Base-by-base conservation (phyloP, 2,888 invertebrate species). In the Nezara viridula region DNA sequence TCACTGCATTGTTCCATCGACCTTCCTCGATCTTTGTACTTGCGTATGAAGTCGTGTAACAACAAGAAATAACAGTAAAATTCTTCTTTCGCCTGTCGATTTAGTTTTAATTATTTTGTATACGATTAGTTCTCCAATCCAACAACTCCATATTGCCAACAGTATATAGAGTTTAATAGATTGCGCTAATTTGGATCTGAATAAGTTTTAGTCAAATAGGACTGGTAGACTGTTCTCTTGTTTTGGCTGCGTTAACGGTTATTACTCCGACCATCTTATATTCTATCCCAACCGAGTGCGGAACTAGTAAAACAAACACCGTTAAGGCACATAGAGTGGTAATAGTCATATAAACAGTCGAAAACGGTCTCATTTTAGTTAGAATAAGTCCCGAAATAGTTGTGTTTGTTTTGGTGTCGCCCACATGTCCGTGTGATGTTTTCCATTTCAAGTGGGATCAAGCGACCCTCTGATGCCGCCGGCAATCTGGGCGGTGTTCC, bases 371-470 rank as follows among this genome's bases (percentile, higher is more conserved):
- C 66, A 73, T 32, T 73, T 73, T 37, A 37, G 66, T 73, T 73
- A 37, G 37, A 73, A 73, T 73, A 73, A 73, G 66, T 73, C 32
- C 66, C 24, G 19, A 73, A 73, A 73, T 73, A 73, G 66, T 27
- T 27, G 6, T 73, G 66, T 73, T 73, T 73, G 66, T 73, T 73
- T 73, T 73, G 32, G 66, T 73, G 66, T 73, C 37, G 66, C 66
- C 66, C 66, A 73, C 66, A 32, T 73, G 66, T 73, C 21, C 66
- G 66, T 73, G 66, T 73, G 37, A 73, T 73, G 66, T 73, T 73
- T 73, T 73, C 66, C 66, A 73, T 73, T 73, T 73, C 66, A 37
- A 73, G 66, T 73, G 66, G 66, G 66, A 73, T 73, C 32, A 73
- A 73, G 66, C 66, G 66, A 73, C 66, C 66, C 66, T 73, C 66